phyloP scores from a whole-genome alignment of 2,888 invertebrate species.

The Dynastes hyllus region DNA sequence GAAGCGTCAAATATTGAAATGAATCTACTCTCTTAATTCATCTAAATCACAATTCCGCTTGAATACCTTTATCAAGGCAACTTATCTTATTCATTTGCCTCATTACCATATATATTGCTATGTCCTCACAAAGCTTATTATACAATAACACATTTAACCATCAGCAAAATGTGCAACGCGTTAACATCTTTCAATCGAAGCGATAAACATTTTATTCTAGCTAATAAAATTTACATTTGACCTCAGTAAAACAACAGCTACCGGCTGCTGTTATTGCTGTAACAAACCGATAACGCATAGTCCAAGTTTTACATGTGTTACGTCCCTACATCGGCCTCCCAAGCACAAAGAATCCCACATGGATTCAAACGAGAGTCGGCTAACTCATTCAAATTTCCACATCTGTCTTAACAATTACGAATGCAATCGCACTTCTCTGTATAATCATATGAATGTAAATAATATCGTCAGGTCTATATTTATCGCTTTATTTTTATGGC shows the following conservation, averaged over 20 bases:
- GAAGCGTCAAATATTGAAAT: too few relatives aligned
- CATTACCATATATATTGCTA: background rate
- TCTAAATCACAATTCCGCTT: too few relatives aligned
- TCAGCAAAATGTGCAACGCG: background rate
- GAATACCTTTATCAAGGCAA: too few relatives aligned
- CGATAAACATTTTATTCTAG: slow-evolving; percentile 19
- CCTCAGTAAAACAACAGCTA: slow-evolving; percentile 44
- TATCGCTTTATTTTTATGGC: background rate
- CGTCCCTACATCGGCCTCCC: background rate
- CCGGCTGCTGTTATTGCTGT: too few relatives aligned
- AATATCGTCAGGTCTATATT: slow-evolving; percentile 30
- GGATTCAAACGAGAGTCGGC: background rate
- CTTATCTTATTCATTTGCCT: background rate
- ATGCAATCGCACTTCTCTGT: background rate
- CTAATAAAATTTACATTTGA: slow-evolving; percentile 45
- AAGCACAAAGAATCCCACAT: slow-evolving; percentile 24
- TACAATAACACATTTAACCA: background rate
- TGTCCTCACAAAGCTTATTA: background rate
- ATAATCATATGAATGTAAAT: background rate
- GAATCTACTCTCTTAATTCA: too few relatives aligned
- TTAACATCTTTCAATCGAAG: background rate
- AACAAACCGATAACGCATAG: slow-evolving; percentile 3
- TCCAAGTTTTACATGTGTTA: background rate
- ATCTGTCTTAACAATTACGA: slow-evolving; percentile 17
- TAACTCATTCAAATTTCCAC: slow-evolving; percentile 11